Base-by-base conservation (phyloP, 2,797 vertebrate genomes). In the Heteromormyrus szaboi region DNA sequence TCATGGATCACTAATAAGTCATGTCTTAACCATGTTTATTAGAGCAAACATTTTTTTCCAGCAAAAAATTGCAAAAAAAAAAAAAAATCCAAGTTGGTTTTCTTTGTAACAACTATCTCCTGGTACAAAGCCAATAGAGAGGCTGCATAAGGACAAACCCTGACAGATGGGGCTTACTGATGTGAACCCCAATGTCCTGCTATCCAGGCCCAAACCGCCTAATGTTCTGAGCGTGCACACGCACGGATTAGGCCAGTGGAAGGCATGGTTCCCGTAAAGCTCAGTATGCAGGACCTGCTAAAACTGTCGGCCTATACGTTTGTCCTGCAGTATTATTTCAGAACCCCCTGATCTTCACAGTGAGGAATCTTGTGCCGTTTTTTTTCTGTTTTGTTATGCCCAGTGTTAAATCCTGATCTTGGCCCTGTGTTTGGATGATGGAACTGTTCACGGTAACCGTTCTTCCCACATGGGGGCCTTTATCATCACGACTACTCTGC, bases 341-440 rank as follows among this genome's bases (percentile, higher is more conserved):
- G 89, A 90, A 81, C 62, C 48, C 48, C 68, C 87, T 86, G 90
- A 92, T 93, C 89, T 90, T 90, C 90, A 90, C 54, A 89, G 65
- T 89, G 88, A 88, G 86, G 44, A 87, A 89, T 91, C 90, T 50
- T 11, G 90, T 90, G 90, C 90, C 90, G 2, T 88, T 91, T 91
- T 91, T 91, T 88, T 86, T 72, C 89, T 90, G 51, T 90, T 87
- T 92, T 89, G 89, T 56, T 53, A 8, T 90, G 91, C 90, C 91
- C 92, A 89, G 87, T 46, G 53, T 89, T 79, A 91, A 91, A 89
- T 89, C 89, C 89, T 90, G 87, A 88, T 90, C 90, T 94, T 92
- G 72, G 89, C 89, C 81, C 54, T 84, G 88, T 87, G 79, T 37
- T 87, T 59, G 51, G 87, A 59, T 48, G 90, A 65, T 87, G 22